These are phyloP conservation scores for Tipula vernalis DNA, from an alignment of 2,888 invertebrate species.

Conservation along the genomic window DNA sequence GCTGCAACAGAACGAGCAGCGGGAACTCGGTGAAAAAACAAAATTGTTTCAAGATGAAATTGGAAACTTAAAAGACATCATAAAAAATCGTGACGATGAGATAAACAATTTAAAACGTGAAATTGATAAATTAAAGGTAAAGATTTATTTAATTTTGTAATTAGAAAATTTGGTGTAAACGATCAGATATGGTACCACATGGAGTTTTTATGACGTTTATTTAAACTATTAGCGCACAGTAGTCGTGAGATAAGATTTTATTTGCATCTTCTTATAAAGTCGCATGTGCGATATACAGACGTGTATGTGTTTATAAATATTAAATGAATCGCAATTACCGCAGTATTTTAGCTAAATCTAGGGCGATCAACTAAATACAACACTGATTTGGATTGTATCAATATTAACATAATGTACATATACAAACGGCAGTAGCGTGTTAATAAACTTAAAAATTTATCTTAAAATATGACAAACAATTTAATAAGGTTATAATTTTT, in stretches of 20 bases:
- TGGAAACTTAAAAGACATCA: slow-evolving; percentile 39
- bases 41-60: slow-evolving; percentile 42
- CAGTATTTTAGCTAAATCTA: background rate
- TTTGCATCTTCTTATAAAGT: background rate
- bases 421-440: background rate
- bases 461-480: background rate
- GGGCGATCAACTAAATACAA: background rate
- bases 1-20: slow-evolving; percentile 15
- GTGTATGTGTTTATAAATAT: background rate
- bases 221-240: background rate
- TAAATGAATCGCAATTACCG: background rate
- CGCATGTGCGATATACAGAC: background rate
- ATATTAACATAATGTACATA: background rate
- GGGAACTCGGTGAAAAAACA: slow-evolving; percentile 28
- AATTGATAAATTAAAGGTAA: slow-evolving; percentile 55
- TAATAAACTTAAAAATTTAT: background rate
- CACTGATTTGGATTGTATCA: background rate
- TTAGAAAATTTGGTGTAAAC: background rate
- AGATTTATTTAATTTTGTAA: background rate
- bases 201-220: background rate
- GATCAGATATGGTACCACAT: background rate
- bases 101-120: slow-evolving; percentile 50
- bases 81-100: slow-evolving; percentile 43
- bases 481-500: background rate
- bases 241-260: background rate